Conservation (phyloP, 2,888 invertebrate species). For the Torymus auratus region DNA sequence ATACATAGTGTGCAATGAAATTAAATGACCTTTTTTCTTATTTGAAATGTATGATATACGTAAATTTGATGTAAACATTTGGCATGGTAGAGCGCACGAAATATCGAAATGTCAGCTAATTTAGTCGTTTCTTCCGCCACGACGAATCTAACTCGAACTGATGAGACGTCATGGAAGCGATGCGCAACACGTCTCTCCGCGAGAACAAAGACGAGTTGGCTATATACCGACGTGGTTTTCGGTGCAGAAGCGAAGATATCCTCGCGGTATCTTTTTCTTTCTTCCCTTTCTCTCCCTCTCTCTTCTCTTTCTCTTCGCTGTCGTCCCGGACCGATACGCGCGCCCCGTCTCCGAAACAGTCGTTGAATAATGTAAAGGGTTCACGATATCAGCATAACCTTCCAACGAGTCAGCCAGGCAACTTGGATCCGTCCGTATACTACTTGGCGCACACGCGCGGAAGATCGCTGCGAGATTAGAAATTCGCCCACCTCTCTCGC, state of each 20-base stretch:
- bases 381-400: constrained; percentile 70
- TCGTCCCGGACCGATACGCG: constrained; percentile 21
- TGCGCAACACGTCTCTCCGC: neutral
- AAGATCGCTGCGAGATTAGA: constrained; percentile 71
- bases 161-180: neutral
- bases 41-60: too few species aligned
- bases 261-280: neutral
- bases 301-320: constrained; percentile 1
- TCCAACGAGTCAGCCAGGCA: constrained; percentile 26
- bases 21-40: too few species aligned
- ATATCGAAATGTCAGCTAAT: too few species aligned
- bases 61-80: too few species aligned
- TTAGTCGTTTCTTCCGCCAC: too few species aligned
- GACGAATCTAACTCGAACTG: too few species aligned
- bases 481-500: constrained; percentile 65
- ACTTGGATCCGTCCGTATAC: constrained; percentile 27
- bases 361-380: constrained; percentile 71
- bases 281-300: constrained; percentile 6
- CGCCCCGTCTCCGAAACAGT: constrained; percentile 50
- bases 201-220: constrained; percentile 7
- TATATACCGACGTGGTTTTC: neutral
- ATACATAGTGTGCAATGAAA: too few species aligned
- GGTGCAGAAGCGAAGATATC: neutral
- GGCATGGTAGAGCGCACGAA: too few species aligned
- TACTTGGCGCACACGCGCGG: constrained; percentile 70